These are phyloP conservation scores for Oithona nana DNA, from an alignment of 2,888 invertebrate species.

Conservation along the genomic window DNA sequence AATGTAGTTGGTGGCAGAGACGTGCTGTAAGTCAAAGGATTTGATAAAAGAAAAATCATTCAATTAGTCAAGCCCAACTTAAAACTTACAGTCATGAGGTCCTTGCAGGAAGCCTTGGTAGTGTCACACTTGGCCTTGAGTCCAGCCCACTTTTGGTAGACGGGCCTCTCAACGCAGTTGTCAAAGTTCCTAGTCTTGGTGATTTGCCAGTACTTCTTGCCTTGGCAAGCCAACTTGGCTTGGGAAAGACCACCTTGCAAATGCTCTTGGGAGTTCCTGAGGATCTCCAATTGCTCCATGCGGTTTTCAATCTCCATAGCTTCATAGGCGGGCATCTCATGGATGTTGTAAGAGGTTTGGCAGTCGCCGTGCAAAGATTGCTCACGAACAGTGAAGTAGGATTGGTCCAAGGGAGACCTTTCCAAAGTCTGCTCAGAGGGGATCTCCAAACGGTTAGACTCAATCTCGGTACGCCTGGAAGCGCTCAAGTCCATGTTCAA, in stretches of 20 bases:
- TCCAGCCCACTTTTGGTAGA: constrained; percentile 19
- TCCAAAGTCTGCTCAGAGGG: not conserved
- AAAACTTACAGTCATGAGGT: not conserved
- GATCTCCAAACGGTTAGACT: not conserved
- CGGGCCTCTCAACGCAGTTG: constrained; percentile 26
- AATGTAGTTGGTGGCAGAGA: constrained; percentile 14
- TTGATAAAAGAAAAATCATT: no score
- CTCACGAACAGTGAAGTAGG: constrained; percentile 23
- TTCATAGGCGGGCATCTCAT: constrained; percentile 19
- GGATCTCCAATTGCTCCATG: not conserved
- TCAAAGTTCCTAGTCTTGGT: constrained; percentile 30
- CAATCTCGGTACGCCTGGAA: constrained; percentile 7
- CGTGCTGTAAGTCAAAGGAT: not conserved
- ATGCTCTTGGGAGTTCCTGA: not conserved
- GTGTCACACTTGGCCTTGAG: constrained; percentile 6
- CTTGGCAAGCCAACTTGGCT: constrained; percentile 15
- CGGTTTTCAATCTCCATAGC: constrained; percentile 8
- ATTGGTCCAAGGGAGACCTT: constrained; percentile 20
- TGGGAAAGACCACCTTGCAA: not conserved
- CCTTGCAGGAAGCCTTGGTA: constrained; percentile 8
- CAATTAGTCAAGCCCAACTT: no score
- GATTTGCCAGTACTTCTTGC: constrained; percentile 23
- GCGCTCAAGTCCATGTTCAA: constrained; percentile 24
- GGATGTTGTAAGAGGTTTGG: constrained; percentile 24
- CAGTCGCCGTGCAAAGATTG: constrained; percentile 25